Evolutionary conservation across 1,140 invertebrate species (phyloP).

Genomic region (Drosophila arizonae): DNA sequence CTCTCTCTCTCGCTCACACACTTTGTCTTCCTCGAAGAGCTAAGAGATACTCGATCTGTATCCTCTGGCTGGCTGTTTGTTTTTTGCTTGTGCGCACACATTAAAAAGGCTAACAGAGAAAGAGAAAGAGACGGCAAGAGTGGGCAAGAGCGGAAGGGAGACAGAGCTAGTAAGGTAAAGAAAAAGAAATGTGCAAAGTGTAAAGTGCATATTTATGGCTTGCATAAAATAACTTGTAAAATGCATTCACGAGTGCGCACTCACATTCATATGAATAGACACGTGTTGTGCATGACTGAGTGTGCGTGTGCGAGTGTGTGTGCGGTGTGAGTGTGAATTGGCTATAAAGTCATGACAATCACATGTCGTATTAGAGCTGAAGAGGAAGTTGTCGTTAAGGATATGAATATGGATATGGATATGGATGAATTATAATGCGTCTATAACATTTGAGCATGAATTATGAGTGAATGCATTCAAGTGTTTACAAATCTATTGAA

Average conservation of each 20-base stretch:
- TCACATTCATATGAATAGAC: conserved; percentile 62
- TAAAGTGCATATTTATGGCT: conserved; percentile 82
- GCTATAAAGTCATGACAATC: conserved; percentile 60
- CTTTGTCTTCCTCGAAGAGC: conserved; percentile 18
- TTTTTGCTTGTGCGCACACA: conserved; percentile 30
- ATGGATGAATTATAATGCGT: conserved; percentile 30
- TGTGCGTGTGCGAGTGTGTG: conserved; percentile 27
- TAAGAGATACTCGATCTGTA: conserved; percentile 3
- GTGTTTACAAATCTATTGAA: neutral
- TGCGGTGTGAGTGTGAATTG: conserved; percentile 43
- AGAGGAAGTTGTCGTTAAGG: conserved; percentile 71
- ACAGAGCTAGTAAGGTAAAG: neutral
- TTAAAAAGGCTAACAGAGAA: conserved; percentile 23
- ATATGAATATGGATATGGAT: conserved; percentile 57
- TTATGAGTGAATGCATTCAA: conserved; percentile 2
- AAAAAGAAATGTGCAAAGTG: conserved; percentile 72
- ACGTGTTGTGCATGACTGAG: conserved; percentile 63
- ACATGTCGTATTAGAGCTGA: conserved; percentile 50
- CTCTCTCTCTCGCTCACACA: neutral
- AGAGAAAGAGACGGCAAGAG: conserved; percentile 3
- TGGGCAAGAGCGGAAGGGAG: neutral
- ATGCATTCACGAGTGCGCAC: conserved; percentile 64
- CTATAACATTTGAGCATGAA: conserved; percentile 4
- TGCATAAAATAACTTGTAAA: conserved; percentile 81
- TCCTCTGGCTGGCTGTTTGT: conserved; percentile 51